phyloP scores from a whole-genome alignment of 2,113 vertebrate species.

The Phycodurus eques region DNA sequence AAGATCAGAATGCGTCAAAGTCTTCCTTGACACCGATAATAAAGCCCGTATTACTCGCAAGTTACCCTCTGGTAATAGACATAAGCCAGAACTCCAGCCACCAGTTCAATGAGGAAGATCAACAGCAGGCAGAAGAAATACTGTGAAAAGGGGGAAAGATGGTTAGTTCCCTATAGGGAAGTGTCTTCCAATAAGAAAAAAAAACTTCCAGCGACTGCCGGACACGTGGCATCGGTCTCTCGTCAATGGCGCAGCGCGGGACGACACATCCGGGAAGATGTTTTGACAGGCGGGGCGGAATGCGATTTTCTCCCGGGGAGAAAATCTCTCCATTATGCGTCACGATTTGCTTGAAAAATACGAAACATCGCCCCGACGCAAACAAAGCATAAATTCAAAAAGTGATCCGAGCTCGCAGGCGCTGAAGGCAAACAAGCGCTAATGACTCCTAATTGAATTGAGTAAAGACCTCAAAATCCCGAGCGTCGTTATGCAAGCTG shows the following conservation, averaged over 20 bases:
- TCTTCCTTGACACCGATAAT: not conserved
- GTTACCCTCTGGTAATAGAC: slow-evolving; percentile 84
- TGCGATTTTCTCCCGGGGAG: slow-evolving; percentile 17
- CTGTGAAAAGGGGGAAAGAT: slow-evolving; percentile 49
- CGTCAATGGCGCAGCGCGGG: slow-evolving; percentile 8
- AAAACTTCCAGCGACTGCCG: slow-evolving; percentile 38
- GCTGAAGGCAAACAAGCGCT: not conserved
- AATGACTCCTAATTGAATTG: not conserved
- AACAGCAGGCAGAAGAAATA: slow-evolving; percentile 80
- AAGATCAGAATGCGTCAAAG: not conserved
- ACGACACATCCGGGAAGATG: slow-evolving; percentile 18
- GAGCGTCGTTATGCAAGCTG: slow-evolving; percentile 15
- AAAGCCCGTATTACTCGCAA: not conserved
- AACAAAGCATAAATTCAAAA: not conserved
- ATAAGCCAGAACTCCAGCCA: slow-evolving; percentile 83
- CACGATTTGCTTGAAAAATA: slow-evolving; percentile 14
- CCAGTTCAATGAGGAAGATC: slow-evolving; percentile 84
- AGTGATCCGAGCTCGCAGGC: not conserved
- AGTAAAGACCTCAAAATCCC: slow-evolving; percentile 3
- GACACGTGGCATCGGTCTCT: slow-evolving; percentile 24
- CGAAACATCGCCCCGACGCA: not conserved
- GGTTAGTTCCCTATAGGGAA: not conserved
- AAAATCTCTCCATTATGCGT: not conserved
- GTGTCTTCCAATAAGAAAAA: not conserved
- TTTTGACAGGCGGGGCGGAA: slow-evolving; percentile 19